Base-by-base conservation (phyloP, 2,797 vertebrate species). In the Hyperoplus immaculatus region DNA sequence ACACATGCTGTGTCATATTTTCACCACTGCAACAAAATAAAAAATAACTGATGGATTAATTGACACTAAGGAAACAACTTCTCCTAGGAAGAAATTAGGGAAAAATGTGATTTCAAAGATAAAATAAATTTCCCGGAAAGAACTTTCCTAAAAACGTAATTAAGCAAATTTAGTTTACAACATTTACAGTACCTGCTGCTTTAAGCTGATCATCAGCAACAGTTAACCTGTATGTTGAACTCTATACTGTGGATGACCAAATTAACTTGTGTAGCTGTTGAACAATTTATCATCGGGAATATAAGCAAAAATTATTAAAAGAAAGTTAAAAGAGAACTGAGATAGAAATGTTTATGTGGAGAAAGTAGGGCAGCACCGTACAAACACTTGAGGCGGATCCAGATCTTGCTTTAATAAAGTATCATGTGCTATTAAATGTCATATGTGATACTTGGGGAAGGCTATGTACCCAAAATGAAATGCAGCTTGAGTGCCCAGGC, bases 371-470 rank as follows among this genome's bases (percentile, higher is more conserved):
- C 4, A 56, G 56, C 72, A 46, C 36, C n/a, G 53, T n/a, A 21
- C 41, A 51, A 67, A 69, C 15, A 43, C 49, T 11, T 29, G 59
- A 65, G 16, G 60, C 47, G 64, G 16, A 67, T 72, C 43, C 16
- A 59, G 53, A 67, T 49, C n/a, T 59, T 66, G 53, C 39, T 60
- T 70, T 47, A 38, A 47, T 57, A 46, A 56, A 51, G 59, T 49
- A 16, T 14, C 6, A 16, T 18, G 8, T 55, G 42, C 46, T 72
- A 72, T 72, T 67, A 70, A 79, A 87, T 73, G 46, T 77, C 72
- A 82, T 73, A 21, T 39, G 61, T 56, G 21, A 77, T 50, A 73
- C 21, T 72, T 51, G 42, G 18, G 61, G 65, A 70, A 83, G 58
- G 51, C 64, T 62, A 56, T 55, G 69, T 77, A 61, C 12, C 59